These are phyloP conservation scores for Plumapathes pennacea DNA, from an alignment of 92 coral and sea anemone genomes.

Conservation along the genomic window DNA sequence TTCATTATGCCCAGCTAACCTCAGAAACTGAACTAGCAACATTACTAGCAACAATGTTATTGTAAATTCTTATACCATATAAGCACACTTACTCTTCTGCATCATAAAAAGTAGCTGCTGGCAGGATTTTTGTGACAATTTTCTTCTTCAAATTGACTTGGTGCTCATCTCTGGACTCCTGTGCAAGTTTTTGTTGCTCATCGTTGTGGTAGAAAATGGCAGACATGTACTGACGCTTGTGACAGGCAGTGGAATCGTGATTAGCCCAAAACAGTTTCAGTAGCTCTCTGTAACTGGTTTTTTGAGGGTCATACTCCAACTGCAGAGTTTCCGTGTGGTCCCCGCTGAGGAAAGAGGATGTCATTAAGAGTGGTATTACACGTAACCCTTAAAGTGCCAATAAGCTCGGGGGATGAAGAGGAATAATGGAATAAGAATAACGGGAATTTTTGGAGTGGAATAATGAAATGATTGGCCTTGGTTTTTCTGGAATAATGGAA, in stretches of 20 bases:
- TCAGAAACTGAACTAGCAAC: too few relatives aligned
- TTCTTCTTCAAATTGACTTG: slow-evolving; percentile 52
- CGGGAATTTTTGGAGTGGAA: too few relatives aligned
- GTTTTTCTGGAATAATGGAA: too few relatives aligned
- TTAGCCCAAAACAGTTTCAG: slow-evolving; percentile 80
- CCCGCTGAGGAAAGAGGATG: slow-evolving; percentile 55
- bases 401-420: too few relatives aligned
- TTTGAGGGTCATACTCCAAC: slow-evolving; percentile 78
- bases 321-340: slow-evolving; percentile 94
- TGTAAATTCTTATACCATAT: too few relatives aligned
- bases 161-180: slow-evolving; percentile 63
- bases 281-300: slow-evolving; percentile 82
- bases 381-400: too few relatives aligned
- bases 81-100: slow-evolving; percentile 86
- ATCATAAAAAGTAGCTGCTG: slow-evolving; percentile 87
- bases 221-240: slow-evolving; percentile 89
- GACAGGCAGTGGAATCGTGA: slow-evolving; percentile 69
- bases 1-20: too few relatives aligned
- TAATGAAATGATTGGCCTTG: too few relatives aligned
- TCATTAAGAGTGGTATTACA: neutral
- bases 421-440: too few relatives aligned
- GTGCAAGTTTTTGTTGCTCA: slow-evolving; percentile 79
- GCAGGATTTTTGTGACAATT: slow-evolving; percentile 83
- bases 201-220: slow-evolving; percentile 93
- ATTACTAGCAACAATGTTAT: too few relatives aligned